A percentile compares a stretch with the other conserved stretches of the same genome.
phyloP scores from a whole-genome alignment of 2,888 invertebrate species.

The Heliconius ethilla region DNA sequence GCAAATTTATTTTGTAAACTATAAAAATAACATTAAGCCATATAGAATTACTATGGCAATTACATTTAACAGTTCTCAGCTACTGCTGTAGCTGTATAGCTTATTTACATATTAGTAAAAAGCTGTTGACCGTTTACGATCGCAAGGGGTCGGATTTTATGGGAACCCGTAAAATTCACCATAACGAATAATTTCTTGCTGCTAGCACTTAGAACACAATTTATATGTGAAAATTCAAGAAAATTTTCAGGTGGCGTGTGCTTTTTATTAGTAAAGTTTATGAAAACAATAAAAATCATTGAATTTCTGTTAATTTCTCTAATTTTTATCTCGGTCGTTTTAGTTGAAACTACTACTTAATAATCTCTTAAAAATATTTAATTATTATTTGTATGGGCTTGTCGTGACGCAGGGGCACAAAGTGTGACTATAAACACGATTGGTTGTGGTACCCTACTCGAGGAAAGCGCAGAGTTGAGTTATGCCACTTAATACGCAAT shows the following conservation, averaged over 20 bases:
- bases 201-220: conserved; percentile 21
- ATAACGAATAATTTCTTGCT: conserved; percentile 22
- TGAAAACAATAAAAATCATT: not conserved
- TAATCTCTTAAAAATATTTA: not conserved
- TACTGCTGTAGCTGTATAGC: not conserved
- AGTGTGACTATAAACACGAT: too few relatives aligned
- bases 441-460: too few relatives aligned
- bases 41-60: not conserved
- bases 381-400: not conserved
- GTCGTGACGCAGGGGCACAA: too few relatives aligned
- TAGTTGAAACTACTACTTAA: not conserved
- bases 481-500: too few relatives aligned
- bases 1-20: not conserved
- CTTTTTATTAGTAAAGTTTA: conserved; percentile 15
- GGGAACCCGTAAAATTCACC: conserved; percentile 25
- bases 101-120: conserved; percentile 34
- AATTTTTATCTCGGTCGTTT: not conserved
- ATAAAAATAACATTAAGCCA: not conserved
- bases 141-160: conserved; percentile 27
- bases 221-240: conserved; percentile 25
- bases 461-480: too few relatives aligned
- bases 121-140: conserved; percentile 28
- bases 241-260: conserved; percentile 20
- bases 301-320: not conserved
- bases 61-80: conserved; percentile 2